Conservation (phyloP, 2,113 vertebrate species). For the Ahaetulla prasina region DNA sequence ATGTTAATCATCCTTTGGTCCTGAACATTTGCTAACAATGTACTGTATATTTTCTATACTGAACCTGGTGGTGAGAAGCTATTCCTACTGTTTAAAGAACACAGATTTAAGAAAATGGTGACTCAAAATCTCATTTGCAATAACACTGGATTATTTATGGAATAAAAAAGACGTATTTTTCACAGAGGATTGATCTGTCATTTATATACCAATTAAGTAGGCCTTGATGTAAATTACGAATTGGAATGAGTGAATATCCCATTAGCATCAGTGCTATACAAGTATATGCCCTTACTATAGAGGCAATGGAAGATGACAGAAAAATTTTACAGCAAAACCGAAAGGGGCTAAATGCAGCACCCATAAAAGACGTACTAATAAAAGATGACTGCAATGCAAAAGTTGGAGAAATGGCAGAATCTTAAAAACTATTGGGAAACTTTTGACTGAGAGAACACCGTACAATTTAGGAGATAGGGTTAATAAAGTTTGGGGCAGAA, state of each 20-base stretch:
- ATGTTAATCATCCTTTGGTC: conserved; percentile 34
- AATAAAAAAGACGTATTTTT: neutral
- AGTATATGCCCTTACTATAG: neutral
- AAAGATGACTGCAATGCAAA: neutral
- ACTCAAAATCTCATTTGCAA: conserved; percentile 10
- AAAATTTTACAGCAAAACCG: neutral
- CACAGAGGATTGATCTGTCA: conserved; percentile 10
- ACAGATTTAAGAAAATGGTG: conserved; percentile 20
- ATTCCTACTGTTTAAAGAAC: conserved; percentile 3
- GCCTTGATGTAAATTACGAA: neutral
- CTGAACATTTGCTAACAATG: conserved; percentile 48
- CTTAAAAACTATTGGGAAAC: neutral
- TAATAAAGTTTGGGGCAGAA: neutral
- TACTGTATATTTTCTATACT: conserved; percentile 41
- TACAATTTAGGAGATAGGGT: neutral
- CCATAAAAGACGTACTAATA: neutral
- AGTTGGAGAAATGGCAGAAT: neutral
- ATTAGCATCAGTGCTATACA: neutral
- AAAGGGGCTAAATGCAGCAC: neutral
- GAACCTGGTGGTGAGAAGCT: conserved; percentile 8
- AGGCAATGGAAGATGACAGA: neutral
- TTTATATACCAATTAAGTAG: neutral
- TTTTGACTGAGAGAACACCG: neutral
- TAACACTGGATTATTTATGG: conserved; percentile 4
- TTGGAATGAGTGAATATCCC: neutral